Percentiles rank a stretch among this genome's conserved stretches.
Evolutionary conservation across 2,113 vertebrate species (phyloP).

Genomic region (Hippocampus mohnikei): DNA sequence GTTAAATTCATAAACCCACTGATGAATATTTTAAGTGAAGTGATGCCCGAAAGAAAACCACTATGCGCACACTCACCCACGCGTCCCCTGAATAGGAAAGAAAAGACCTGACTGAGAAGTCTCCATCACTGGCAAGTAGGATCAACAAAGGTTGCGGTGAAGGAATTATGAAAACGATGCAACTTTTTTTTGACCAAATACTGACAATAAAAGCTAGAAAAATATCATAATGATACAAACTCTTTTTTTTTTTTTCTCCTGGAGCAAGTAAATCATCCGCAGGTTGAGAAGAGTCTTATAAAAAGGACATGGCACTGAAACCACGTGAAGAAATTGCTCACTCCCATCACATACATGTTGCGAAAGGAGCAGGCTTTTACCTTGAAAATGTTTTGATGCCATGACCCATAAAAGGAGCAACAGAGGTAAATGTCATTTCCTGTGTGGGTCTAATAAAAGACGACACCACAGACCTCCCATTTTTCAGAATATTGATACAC

Average conservation of each 20-base stretch:
- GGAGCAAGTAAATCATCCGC: conserved; percentile 47
- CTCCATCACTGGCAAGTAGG: conserved; percentile 40
- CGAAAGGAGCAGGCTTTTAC: conserved; percentile 27
- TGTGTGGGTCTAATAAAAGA: background rate
- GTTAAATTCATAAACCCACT: conserved; percentile 53
- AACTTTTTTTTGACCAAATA: conserved; percentile 62
- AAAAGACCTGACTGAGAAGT: conserved; percentile 42
- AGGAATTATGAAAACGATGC: conserved; percentile 16
- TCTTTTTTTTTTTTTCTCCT: conserved; percentile 17
- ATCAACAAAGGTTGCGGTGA: conserved; percentile 24
- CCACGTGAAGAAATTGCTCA: conserved; percentile 31
- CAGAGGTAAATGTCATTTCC: conserved; percentile 14
- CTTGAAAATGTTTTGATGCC: background rate
- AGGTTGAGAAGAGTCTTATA: conserved; percentile 46
- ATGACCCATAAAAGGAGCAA: conserved; percentile 24
- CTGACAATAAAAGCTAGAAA: conserved; percentile 66
- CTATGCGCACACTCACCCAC: conserved; percentile 4
- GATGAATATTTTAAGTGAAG: conserved; percentile 37
- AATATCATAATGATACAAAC: conserved; percentile 65
- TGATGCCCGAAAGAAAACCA: conserved; percentile 30
- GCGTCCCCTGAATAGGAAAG: conserved; percentile 26
- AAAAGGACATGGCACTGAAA: conserved; percentile 63
- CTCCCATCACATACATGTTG: conserved; percentile 28
- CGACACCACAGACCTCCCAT: background rate
- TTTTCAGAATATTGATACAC: conserved; percentile 10